Conservation (phyloP, 2,888 invertebrate species). For the Mimachlamys varia region DNA sequence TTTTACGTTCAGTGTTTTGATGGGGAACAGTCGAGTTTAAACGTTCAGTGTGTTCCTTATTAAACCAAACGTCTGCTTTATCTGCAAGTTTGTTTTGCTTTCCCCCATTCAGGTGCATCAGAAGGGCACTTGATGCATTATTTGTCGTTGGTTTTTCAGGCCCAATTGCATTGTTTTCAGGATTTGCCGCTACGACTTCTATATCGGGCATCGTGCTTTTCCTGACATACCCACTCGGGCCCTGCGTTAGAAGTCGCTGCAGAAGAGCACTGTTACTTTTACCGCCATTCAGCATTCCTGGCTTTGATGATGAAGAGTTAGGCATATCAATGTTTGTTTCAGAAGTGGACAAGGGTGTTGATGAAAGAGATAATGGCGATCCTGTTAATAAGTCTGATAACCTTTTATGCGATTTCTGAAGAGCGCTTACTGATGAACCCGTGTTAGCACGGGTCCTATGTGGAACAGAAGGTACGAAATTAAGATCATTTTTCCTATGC, state of each 20-base stretch:
- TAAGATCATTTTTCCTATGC: neutral
- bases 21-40: neutral
- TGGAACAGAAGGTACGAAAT: neutral
- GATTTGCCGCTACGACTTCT: neutral
- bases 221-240: neutral
- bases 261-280: neutral
- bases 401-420: conserved; percentile 15
- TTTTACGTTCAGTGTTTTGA: neutral
- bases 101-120: neutral
- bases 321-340: neutral
- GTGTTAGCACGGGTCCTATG: neutral
- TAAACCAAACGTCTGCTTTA: neutral
- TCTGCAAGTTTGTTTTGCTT: neutral
- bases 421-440: neutral
- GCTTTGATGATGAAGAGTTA: neutral
- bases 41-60: neutral
- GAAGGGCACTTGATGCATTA: neutral
- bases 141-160: neutral
- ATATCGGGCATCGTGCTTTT: neutral
- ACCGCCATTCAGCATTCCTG: neutral
- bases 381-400: neutral
- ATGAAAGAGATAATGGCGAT: neutral
- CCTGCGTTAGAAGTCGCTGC: neutral
- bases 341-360: neutral
- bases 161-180: neutral